A percentile compares a stretch with the other conserved stretches of the same genome.
Evolutionary conservation across 2,888 invertebrate species (phyloP).

Genomic region (Glaucopsyche alexis): DNA sequence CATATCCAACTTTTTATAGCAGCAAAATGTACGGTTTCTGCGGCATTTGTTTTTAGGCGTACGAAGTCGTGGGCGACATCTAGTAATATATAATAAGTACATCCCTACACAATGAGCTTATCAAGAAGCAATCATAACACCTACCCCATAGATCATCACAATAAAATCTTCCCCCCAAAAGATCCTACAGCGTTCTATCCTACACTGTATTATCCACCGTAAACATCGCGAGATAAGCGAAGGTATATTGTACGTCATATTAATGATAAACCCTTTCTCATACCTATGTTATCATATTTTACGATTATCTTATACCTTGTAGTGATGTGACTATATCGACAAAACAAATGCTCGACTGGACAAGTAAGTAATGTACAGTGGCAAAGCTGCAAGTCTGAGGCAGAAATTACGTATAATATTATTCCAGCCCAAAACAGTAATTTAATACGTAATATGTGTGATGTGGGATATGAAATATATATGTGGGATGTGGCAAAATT

Average conservation of each 20-base stretch:
- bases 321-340: neutral
- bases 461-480: no score
- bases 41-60: no score
- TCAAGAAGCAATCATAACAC: neutral
- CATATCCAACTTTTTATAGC: no score
- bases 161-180: constrained; percentile 11
- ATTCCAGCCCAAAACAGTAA: no score
- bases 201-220: constrained; percentile 34
- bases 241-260: constrained; percentile 14
- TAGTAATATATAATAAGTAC: no score
- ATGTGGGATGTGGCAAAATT: no score
- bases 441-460: no score
- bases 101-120: neutral
- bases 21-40: no score
- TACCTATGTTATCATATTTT: constrained; percentile 18
- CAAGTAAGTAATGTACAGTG: neutral
- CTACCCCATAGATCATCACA: neutral
- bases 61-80: no score
- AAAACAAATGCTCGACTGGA: neutral
- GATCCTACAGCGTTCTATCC: neutral
- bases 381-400: neutral
- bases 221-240: constrained; percentile 32
- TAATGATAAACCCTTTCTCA: constrained; percentile 25
- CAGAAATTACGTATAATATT: no score
- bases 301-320: neutral